Base-by-base conservation (phyloP, 2,888 invertebrate genomes). In the Microchrysa polita region DNA sequence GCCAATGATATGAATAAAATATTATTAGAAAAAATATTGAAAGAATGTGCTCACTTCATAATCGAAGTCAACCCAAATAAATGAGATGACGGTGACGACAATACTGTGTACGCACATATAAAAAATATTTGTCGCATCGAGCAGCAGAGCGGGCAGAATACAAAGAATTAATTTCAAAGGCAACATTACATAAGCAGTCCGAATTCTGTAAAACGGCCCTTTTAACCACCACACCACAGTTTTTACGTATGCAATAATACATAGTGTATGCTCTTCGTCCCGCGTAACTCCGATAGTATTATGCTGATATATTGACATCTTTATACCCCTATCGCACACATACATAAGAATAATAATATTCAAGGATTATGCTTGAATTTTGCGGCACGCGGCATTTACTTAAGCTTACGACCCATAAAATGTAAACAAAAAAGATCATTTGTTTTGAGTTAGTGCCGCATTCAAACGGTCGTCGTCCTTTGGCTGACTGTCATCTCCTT, bases 391-490 rank as follows among this genome's bases (percentile, higher is more conserved):
- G 20, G 40, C 55, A 18, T 57, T 69, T 69, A 57, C 57, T 69
- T 55, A 55, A 69, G 40, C 55, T 55, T 69, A 69, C 55, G 55
- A 69, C 55, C 55, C 55, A 69, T 69, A 69, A 69, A 69, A 69
- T 55, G 9, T 40, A 57, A 34, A 34, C 27, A 34, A 69, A 55
- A 65, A 69, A 69, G 69, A 69, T 69, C 69, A 69, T 69, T 69
- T 69, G 69, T 69, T 69, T 40, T 57, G 55, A 42, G 69, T 69
- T 18, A 69, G 69, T 69, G 42, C n/a, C n/a, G 57, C 55, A 69
- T 57, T 55, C 27, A 34, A 34, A 34, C 27, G 27, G 27, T 34
- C 27, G 55, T 57, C 69, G 55, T 57, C 55, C 40, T 69, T 65
- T 44, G n/a, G n/a, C n/a, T n/a, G n/a, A n/a, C n/a, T n/a, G n/a